Conservation (phyloP, 2,888 invertebrate species). For the Andrena dorsata region DNA sequence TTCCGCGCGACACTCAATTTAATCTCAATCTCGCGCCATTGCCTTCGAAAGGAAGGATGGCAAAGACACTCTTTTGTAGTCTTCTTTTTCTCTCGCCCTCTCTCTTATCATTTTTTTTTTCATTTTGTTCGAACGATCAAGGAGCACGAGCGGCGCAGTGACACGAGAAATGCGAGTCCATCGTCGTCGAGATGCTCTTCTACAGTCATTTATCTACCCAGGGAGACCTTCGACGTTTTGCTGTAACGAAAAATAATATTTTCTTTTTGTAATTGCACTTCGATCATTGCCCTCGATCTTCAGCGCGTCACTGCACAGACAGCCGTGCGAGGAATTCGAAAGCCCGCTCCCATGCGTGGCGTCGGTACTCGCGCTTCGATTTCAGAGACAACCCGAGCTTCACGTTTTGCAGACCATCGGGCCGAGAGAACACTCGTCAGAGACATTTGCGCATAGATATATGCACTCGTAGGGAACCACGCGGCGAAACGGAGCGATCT, state of each 20-base stretch:
- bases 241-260: constrained; percentile 70
- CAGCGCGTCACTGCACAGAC: constrained; percentile 44
- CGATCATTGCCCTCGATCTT: constrained; percentile 47
- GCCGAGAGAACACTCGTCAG: background rate
- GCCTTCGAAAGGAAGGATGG: background rate
- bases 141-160: constrained; percentile 39
- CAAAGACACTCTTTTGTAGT: constrained; percentile 4
- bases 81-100: background rate
- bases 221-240: constrained; percentile 46
- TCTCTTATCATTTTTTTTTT: background rate
- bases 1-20: background rate
- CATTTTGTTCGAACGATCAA: constrained; percentile 11
- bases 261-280: constrained; percentile 70
- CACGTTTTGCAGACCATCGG: background rate
- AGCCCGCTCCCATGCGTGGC: constrained; percentile 10
- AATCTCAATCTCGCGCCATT: background rate
- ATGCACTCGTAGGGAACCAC: background rate
- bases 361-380: background rate
- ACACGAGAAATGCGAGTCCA: constrained; percentile 48
- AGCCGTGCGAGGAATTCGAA: constrained; percentile 19
- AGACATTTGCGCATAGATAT: constrained; percentile 8
- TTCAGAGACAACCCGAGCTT: background rate
- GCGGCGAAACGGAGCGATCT: constrained; percentile 1
- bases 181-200: constrained; percentile 32
- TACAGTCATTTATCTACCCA: constrained; percentile 50